phyloP scores from a whole-genome alignment of 2,888 invertebrate species.

The Escarpia spicata region DNA sequence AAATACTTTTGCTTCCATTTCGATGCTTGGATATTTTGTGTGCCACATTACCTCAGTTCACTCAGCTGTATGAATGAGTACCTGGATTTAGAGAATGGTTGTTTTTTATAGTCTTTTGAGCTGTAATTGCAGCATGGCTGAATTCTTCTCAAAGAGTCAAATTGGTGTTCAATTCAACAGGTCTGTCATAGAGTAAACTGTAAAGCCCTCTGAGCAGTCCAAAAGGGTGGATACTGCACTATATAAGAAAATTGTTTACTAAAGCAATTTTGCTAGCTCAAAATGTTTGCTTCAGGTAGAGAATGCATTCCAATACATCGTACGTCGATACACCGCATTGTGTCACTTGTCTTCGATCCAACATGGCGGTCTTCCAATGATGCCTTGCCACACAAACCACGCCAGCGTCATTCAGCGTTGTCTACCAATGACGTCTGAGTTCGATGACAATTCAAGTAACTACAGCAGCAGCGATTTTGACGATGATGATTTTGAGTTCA shows the following conservation, averaged over 20 bases:
- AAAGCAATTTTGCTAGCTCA: too few species aligned
- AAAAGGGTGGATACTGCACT: too few species aligned
- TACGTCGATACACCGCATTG: background rate
- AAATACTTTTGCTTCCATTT: background rate
- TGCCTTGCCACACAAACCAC: conserved; percentile 12
- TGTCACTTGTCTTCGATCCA: conserved; percentile 2
- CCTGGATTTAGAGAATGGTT: background rate
- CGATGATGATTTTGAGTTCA: background rate
- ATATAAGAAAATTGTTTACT: too few species aligned
- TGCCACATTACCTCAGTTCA: background rate
- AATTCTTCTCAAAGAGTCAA: background rate
- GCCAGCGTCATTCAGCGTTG: background rate
- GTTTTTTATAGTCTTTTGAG: background rate
- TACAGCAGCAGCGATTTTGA: background rate
- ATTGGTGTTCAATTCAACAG: background rate
- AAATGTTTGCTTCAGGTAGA: background rate
- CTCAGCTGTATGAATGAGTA: background rate
- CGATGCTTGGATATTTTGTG: background rate
- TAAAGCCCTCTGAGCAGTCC: too few species aligned
- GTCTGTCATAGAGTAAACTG: too few species aligned
- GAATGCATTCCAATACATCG: background rate
- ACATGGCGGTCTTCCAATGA: conserved; percentile 16
- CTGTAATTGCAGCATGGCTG: background rate
- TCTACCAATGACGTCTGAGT: background rate
- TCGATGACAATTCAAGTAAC: background rate